These are phyloP conservation scores for Diadromus collaris DNA, from an alignment of 2,888 invertebrate species.

Conservation along the genomic window DNA sequence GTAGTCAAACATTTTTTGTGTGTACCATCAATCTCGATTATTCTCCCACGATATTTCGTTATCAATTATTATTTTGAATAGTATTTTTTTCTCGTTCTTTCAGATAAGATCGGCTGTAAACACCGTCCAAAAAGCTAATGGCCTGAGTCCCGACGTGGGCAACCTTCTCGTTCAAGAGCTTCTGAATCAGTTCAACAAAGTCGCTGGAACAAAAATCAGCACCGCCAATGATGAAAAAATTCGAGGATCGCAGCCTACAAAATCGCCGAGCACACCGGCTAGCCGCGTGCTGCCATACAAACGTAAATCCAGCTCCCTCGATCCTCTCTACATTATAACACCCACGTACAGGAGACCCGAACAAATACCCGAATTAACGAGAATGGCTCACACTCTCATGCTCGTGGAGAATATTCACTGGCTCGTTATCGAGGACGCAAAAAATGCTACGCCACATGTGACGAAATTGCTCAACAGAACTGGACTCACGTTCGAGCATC, in stretches of 20 bases:
- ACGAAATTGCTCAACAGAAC: slow-evolving; percentile 81
- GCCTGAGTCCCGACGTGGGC: slow-evolving; percentile 75
- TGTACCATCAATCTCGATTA: not conserved
- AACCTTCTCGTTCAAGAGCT: slow-evolving; percentile 71
- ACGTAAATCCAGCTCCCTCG: slow-evolving; percentile 50
- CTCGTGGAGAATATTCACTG: slow-evolving; percentile 86
- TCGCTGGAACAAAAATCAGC: slow-evolving; percentile 5
- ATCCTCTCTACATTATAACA: slow-evolving; percentile 85
- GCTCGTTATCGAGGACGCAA: slow-evolving; percentile 89
- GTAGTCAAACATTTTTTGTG: not conserved
- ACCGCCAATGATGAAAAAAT: slow-evolving; percentile 21
- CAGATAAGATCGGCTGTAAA: slow-evolving; percentile 73
- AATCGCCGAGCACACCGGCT: slow-evolving; percentile 22
- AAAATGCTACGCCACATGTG: slow-evolving; percentile 80
- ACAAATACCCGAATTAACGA: slow-evolving; percentile 90
- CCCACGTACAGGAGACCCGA: slow-evolving; percentile 89
- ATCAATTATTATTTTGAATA: not conserved
- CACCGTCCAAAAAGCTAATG: slow-evolving; percentile 71
- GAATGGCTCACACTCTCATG: slow-evolving; percentile 87
- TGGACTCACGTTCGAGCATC: slow-evolving; percentile 82
- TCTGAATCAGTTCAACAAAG: slow-evolving; percentile 68
- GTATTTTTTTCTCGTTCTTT: slow-evolving; percentile 15
- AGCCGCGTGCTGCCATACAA: slow-evolving; percentile 9
- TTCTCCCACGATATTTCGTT: not conserved
- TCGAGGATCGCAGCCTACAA: slow-evolving; percentile 26